Conservation (phyloP, 2,113 vertebrate species). For the Casuarius casuarius region DNA sequence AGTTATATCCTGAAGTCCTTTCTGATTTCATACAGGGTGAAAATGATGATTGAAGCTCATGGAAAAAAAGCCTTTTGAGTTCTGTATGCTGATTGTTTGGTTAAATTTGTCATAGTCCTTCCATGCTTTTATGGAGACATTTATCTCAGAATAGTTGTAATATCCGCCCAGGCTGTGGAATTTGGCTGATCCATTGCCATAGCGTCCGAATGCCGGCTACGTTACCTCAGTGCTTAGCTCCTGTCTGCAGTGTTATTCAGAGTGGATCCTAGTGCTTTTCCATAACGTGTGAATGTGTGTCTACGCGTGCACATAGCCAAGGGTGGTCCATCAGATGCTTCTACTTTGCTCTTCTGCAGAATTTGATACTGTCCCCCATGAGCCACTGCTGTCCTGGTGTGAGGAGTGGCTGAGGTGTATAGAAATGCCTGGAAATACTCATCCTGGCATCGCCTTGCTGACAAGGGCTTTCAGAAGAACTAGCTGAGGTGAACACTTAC, state of each 20-base stretch:
- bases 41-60: slow-evolving; percentile 21
- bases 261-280: neutral
- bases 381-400: too few relatives aligned
- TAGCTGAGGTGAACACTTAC: neutral
- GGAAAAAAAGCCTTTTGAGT: neutral
- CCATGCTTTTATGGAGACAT: neutral
- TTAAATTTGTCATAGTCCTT: neutral
- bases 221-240: neutral
- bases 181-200: neutral
- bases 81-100: neutral
- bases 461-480: neutral
- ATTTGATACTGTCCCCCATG: neutral
- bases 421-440: neutral
- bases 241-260: neutral
- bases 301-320: neutral
- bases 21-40: slow-evolving; percentile 14
- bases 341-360: neutral
- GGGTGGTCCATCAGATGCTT: neutral
- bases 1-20: slow-evolving; percentile 32
- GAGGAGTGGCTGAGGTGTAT: neutral
- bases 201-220: accelerated
- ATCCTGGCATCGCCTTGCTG: neutral
- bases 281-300: accelerated
- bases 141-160: neutral
- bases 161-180: neutral